These are phyloP conservation scores for Plagodis pulveraria DNA, from an alignment of 2,888 invertebrate species.

Conservation along the genomic window DNA sequence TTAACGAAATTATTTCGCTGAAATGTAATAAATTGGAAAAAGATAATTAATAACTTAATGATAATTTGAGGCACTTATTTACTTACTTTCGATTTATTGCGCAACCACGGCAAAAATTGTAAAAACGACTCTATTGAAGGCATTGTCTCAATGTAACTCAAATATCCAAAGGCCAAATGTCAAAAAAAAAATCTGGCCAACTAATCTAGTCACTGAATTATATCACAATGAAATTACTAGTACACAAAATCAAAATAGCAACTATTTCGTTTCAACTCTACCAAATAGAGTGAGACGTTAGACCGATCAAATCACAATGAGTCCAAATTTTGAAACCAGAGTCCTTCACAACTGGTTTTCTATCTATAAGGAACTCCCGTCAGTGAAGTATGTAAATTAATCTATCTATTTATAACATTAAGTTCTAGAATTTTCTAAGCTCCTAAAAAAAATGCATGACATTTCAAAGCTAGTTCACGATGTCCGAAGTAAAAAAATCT, in stretches of 20 bases:
- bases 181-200: too few species aligned
- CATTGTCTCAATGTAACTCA: constrained; percentile 3
- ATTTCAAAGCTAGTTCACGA: constrained; percentile 11
- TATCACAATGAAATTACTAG: too few species aligned
- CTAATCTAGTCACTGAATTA: too few species aligned
- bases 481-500: too few species aligned
- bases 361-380: constrained; percentile 9
- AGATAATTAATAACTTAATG: too few species aligned
- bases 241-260: too few species aligned
- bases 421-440: constrained; percentile 16
- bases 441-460: constrained; percentile 14
- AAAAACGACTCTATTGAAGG: constrained; percentile 14
- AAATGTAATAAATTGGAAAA: too few species aligned
- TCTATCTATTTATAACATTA: constrained; percentile 2
- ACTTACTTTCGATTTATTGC: constrained; percentile 21
- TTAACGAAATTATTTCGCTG: too few species aligned
- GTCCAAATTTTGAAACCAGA: background rate
- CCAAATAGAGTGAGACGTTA: constrained; percentile 9
- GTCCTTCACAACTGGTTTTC: constrained; percentile 17
- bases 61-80: background rate
- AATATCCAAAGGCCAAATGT: too few species aligned
- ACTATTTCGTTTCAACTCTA: background rate
- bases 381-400: constrained; percentile 6
- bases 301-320: constrained; percentile 15
- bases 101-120: constrained; percentile 22